Evolutionary conservation across 2,113 vertebrate species (phyloP).

Genomic region (Pachyramphus minor): DNA sequence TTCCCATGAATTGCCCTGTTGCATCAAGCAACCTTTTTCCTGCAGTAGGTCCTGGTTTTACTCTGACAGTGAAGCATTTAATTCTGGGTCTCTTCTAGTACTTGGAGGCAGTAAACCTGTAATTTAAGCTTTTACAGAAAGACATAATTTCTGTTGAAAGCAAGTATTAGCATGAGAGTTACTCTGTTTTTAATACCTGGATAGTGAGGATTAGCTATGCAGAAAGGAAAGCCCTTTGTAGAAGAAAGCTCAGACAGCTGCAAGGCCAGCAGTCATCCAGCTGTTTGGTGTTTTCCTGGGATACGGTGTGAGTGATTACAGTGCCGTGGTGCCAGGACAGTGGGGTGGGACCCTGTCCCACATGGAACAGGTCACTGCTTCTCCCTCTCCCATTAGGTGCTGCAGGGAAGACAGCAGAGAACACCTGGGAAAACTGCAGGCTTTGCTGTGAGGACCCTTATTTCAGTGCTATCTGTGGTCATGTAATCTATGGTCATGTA

Average conservation of each 20-base stretch:
- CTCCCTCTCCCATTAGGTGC: neutral
- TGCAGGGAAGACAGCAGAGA: neutral
- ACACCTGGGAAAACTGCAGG: neutral
- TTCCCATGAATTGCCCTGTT: neutral
- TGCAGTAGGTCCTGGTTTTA: neutral
- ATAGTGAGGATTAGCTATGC: neutral
- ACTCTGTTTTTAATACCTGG: neutral
- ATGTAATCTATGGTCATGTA: neutral
- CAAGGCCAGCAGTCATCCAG: neutral
- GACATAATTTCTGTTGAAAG: neutral
- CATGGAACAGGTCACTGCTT: fast-evolving
- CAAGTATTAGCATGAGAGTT: neutral
- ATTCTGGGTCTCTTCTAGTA: neutral
- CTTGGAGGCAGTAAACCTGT: neutral
- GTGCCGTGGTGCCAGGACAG: fast-evolving
- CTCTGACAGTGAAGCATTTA: neutral
- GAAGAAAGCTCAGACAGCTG: neutral
- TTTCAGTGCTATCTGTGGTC: neutral
- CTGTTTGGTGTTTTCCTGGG: neutral
- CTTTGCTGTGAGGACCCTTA: neutral
- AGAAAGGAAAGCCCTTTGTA: neutral
- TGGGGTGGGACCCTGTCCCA: neutral
- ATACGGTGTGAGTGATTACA: neutral
- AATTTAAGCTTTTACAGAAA: conserved; percentile 25
- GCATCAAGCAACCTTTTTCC: neutral